Evolutionary conservation across 2,113 vertebrate genomes (phyloP).

Genomic region (Onychostoma macrolepis): DNA sequence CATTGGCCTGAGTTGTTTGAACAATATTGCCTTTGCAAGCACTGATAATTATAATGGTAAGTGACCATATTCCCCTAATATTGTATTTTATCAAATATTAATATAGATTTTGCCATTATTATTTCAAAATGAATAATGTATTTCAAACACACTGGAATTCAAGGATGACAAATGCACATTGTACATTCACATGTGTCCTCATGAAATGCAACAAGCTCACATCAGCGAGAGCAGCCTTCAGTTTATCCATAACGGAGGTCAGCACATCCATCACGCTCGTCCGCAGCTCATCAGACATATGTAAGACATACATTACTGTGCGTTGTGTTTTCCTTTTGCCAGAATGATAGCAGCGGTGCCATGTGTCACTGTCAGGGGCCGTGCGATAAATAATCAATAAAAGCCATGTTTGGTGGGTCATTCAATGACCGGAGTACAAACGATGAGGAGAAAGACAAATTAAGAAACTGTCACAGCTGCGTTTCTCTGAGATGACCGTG

Average conservation of each 20-base stretch:
- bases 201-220: neutral
- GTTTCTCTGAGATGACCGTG: slow-evolving; percentile 51
- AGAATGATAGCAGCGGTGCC: slow-evolving; percentile 55
- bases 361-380: slow-evolving; percentile 59
- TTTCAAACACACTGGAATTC: neutral
- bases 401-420: slow-evolving; percentile 60
- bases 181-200: neutral
- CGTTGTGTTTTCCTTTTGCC: slow-evolving; percentile 48
- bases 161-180: neutral
- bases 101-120: neutral
- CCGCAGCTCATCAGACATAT: slow-evolving; percentile 48
- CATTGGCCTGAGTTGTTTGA: neutral
- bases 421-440: slow-evolving; percentile 64
- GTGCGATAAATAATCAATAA: slow-evolving; percentile 69
- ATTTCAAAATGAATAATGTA: neutral
- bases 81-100: neutral
- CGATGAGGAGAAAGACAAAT: slow-evolving; percentile 74
- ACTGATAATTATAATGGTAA: too few species aligned
- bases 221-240: slow-evolving; percentile 8
- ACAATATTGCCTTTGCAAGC: too few species aligned
- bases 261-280: slow-evolving; percentile 53
- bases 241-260: slow-evolving; percentile 2
- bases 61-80: too few species aligned
- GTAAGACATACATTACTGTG: slow-evolving; percentile 61
- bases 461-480: slow-evolving; percentile 67